Base-by-base conservation (phyloP, 2,888 invertebrate genomes). In the Diadegma fenestrale region DNA sequence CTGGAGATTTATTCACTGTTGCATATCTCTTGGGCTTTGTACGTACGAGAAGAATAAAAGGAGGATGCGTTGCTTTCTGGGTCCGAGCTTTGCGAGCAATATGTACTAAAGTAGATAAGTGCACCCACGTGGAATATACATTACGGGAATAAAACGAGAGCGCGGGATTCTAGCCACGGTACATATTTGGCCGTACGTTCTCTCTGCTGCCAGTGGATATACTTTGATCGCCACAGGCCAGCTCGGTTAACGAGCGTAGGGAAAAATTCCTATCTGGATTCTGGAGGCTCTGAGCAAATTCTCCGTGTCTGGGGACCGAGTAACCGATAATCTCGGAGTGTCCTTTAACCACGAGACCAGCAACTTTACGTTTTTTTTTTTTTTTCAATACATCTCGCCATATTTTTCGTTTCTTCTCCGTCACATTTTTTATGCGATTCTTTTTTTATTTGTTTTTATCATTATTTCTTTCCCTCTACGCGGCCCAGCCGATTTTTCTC, bases 101-200 rank as follows among this genome's bases (percentile, higher is more conserved):
- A 73, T 33, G 63, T 81, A 68, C 75, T 45, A 80, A 72, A 64
- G 66, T 64, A 84, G 84, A 84, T 80, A 84, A 77, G 80, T 77
- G 72, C 80, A 77, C 77, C 80, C 80, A 84, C 84, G 84, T 77
- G 84, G 68, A 80, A 78, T 85, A 85, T 54, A 73, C 78, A 75
- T 81, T 78, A 63, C 51, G 73, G 81, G 80, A 81, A 69, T 78
- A 63, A 78, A 78, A 85, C 63, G 77, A 78, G 84, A 78, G 81
- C 78, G 81, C 78, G 77, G 69, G 68, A 77, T 81, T 75, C 84
- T 81, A 80, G 73, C 54, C 26, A 64, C 76, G 84, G 81, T 85
- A 85, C 84, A 85, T 85, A 85, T 85, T 85, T 85, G 81, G 84
- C 78, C 63, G 84, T 85, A 81, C 68, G 61, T 75, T 63, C 75